Percentiles rank a stretch among this genome's conserved stretches.
These are phyloP conservation scores for Drosophila meridionalis DNA, from an alignment of 2,888 invertebrate genomes.

Conservation along the genomic window DNA sequence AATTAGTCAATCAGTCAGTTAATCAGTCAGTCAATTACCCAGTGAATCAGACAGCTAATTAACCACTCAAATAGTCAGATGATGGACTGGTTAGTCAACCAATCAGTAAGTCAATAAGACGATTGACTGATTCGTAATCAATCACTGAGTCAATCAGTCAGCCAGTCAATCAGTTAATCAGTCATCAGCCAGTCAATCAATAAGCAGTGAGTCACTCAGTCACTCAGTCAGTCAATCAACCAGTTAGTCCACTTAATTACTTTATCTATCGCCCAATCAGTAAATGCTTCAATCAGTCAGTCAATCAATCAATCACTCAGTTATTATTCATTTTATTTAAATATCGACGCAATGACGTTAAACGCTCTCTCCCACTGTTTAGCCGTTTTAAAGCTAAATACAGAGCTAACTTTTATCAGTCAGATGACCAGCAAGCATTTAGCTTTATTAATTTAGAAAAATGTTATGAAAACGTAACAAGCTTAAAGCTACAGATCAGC, in stretches of 20 bases:
- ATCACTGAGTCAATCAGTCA: not conserved
- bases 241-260: not conserved
- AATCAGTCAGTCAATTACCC: too few relatives aligned
- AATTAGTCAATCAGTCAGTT: too few relatives aligned
- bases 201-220: not conserved
- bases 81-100: too few relatives aligned
- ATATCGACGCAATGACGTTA: too few relatives aligned
- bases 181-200: not conserved
- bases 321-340: not conserved
- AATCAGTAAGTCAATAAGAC: too few relatives aligned
- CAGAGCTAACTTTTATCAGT: too few relatives aligned
- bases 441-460: not conserved
- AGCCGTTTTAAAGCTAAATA: not conserved
- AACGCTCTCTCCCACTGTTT: too few relatives aligned
- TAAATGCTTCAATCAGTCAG: too few relatives aligned
- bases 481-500: not conserved
- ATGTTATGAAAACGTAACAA: not conserved
- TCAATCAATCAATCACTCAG: not conserved
- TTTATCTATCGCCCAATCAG: too few relatives aligned
- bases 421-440: not conserved
- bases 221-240: not conserved
- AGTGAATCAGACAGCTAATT: too few relatives aligned
- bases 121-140: too few relatives aligned
- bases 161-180: not conserved
- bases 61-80: too few relatives aligned